Base-by-base conservation (phyloP, 1,140 invertebrate species). In the Bacillus rossius region DNA sequence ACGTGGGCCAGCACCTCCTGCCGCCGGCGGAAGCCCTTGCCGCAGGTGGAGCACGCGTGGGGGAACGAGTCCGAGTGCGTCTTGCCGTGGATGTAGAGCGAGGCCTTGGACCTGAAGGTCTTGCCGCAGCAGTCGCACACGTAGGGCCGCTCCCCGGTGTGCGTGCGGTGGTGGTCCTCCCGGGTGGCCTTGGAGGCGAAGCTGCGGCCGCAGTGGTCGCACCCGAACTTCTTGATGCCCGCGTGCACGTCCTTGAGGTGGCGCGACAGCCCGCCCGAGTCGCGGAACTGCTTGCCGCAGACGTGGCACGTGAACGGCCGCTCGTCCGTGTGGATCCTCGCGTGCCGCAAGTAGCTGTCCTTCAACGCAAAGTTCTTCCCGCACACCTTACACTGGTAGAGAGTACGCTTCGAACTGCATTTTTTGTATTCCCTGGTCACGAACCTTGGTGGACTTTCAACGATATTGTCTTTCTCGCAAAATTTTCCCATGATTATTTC, bases 201-300 rank as follows among this genome's bases (percentile, higher is more conserved):
- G 62, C 70, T 73, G 16, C 78, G 67, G 0, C 72, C 75, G 63
- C 81, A 83, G 34, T 81, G 63, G 52, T 81, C 79, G 64, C 81
- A 82, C 0, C 73, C 61, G 59, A 80, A 78, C 53, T 82, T 80
- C 59, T 81, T 81, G 0, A 82, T 77, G 0, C 79, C 73, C 25
- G 81, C 80, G 64, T 88, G 86, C 0, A 84, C 84, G 53, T 84
- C 81, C 13, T 78, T 75, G 20, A 85, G 52, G 66, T 87, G 86
- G 13, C 82, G 72, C 7, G 76, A 75, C n/a, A 86, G 68, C 5
- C 84, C 83, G 66, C 81, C 77, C 1, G 79, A 79, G 13, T 84
- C 78, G 19, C 84, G 74, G 69, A 90, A 91, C 55, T 84, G 81
- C 60, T 74, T 73, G 7, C 70, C 73, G 52, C 71, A 73, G 8